Base-by-base conservation (phyloP, 35 echinoderm and acorn worm genomes). In the Ptychodera flava region DNA sequence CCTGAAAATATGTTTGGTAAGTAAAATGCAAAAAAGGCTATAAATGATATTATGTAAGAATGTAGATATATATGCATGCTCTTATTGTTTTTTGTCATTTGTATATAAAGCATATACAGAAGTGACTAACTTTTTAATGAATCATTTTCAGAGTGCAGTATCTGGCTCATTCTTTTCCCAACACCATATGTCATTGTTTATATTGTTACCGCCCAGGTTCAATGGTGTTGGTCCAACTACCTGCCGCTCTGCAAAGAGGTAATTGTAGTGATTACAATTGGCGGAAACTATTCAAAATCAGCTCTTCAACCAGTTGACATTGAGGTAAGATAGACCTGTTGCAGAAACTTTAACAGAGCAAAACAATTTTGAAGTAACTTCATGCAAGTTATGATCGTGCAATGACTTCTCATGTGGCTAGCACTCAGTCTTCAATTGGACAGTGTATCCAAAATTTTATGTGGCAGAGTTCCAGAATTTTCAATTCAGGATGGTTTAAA, bases 251-350 rank as follows among this genome's bases (percentile, higher is more conserved):
- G 16, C 79, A 83, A 79, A 37, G 16, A 32, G 86, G 81, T 29
- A 79, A 88, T 1, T 80, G 36, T 33, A 80, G 88, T 31, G 78
- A 88, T 28, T 94, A 94, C 37, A 78, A 86, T 36, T 85, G 28
- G 93, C 89, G n/a, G 93, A 94, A 64, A 1, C n/a, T 15, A 89
- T 94, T 16, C 93, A 94, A 32, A 94, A 94, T 85, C 31, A 81
- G 30, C 37, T 94, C 16, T 94, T 85, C 78, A 82, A 91, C 35
- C 36, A 76, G 88, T 81, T 86, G 80, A 88, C 33, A 94, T 91
- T 85, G 93, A 94, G 93, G 93, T 94, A 86, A n/a, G n/a, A n/a
- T n/a, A n/a, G n/a, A n/a, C n/a, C n/a, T n/a, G n/a, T n/a, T n/a
- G n/a, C n/a, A n/a, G n/a, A n/a, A n/a, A n/a, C n/a, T n/a, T n/a